Evolutionary conservation across 2,888 invertebrate species (phyloP).

Genomic region (Caenorhabditis sp.): DNA sequence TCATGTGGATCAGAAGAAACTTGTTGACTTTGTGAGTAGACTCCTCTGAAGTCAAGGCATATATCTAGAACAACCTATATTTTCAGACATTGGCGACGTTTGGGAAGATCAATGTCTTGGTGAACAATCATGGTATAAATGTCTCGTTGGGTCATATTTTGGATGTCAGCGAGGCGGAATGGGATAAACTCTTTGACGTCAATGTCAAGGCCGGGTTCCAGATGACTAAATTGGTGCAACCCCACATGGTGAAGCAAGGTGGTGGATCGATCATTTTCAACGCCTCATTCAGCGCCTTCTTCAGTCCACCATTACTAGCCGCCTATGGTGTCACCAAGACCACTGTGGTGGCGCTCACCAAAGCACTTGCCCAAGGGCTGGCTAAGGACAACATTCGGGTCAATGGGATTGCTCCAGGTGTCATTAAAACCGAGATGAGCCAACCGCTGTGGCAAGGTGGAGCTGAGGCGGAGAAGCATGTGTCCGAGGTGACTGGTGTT

Average conservation of each 20-base stretch:
- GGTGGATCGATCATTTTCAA: neutral
- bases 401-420: slow-evolving; percentile 90
- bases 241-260: slow-evolving; percentile 80
- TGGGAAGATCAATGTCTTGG: slow-evolving; percentile 80
- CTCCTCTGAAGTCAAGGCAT: too few species aligned
- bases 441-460: slow-evolving; percentile 57
- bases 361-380: slow-evolving; percentile 81
- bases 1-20: slow-evolving; percentile 80
- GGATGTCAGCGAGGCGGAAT: slow-evolving; percentile 78
- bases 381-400: slow-evolving; percentile 86
- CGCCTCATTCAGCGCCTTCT: slow-evolving; percentile 45
- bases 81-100: slow-evolving; percentile 57
- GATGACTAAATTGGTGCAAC: slow-evolving; percentile 86
- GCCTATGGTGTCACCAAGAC: slow-evolving; percentile 94
- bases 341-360: slow-evolving; percentile 85
- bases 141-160: slow-evolving; percentile 83
- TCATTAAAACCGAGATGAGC: slow-evolving; percentile 90
- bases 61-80: too few species aligned
- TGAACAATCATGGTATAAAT: slow-evolving; percentile 93
- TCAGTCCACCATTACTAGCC: slow-evolving; percentile 77
- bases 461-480: slow-evolving; percentile 38
- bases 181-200: slow-evolving; percentile 92
- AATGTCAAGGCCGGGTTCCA: slow-evolving; percentile 90
- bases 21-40: slow-evolving; percentile 76
- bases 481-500: slow-evolving; percentile 38